phyloP scores from a whole-genome alignment of 23 tunicate species.

The Ciona savignyi region DNA sequence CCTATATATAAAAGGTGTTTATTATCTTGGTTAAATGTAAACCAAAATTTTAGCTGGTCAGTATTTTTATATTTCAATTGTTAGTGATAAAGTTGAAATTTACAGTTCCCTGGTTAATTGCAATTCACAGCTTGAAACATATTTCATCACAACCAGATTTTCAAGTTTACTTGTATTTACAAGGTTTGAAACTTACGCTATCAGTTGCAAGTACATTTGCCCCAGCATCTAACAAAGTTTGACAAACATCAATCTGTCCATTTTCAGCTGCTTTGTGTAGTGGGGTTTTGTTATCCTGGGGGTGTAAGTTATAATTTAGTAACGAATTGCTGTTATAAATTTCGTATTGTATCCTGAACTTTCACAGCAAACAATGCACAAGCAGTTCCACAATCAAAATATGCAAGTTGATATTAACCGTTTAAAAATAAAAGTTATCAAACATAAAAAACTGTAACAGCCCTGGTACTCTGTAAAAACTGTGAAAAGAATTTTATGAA shows the following conservation, averaged over 20 bases:
- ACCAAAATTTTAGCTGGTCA: background rate
- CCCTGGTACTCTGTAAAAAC: too few species aligned
- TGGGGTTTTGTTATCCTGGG: constrained; percentile 87
- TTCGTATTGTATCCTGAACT: background rate
- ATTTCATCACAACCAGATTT: too few species aligned
- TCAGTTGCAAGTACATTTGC: constrained; percentile 74
- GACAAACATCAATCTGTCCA: constrained; percentile 79
- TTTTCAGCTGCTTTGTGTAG: constrained; percentile 93
- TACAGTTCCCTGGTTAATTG: too few species aligned
- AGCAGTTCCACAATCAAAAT: background rate
- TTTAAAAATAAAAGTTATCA: too few species aligned
- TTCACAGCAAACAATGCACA: background rate
- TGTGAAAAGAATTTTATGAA: too few species aligned
- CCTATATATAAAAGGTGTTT: too few species aligned
- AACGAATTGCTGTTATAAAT: background rate
- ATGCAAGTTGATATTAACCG: background rate
- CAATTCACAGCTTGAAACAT: too few species aligned
- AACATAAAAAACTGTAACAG: too few species aligned
- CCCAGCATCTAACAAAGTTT: constrained; percentile 49
- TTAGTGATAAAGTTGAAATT: too few species aligned
- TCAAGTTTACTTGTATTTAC: too few species aligned
- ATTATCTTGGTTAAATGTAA: too few species aligned
- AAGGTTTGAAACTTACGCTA: constrained; percentile 70
- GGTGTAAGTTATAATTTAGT: background rate
- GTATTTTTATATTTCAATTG: background rate